phyloP scores from a whole-genome alignment of 2,113 vertebrate species.

The Tachysurus vachellii region DNA sequence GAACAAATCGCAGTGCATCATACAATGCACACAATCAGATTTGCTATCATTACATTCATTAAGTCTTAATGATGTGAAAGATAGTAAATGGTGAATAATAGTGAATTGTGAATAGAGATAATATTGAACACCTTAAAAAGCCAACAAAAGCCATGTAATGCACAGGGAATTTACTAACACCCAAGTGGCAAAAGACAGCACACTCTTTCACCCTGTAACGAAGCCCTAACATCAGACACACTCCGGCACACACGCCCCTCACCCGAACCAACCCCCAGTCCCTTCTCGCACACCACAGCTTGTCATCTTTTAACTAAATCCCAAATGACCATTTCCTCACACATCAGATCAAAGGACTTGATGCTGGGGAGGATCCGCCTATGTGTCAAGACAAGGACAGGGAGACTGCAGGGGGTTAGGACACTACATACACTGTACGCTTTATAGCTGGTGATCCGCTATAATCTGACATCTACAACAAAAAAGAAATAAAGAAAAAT shows the following conservation, averaged over 20 bases:
- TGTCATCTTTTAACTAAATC: slow-evolving; percentile 12
- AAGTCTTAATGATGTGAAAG: neutral
- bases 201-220: neutral
- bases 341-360: slow-evolving; percentile 31
- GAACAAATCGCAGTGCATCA: neutral
- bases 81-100: neutral
- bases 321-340: slow-evolving; percentile 28
- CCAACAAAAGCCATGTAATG: neutral
- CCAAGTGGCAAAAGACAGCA: neutral
- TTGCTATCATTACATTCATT: neutral
- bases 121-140: neutral
- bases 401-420: slow-evolving; percentile 26
- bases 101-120: too few species aligned
- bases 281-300: neutral
- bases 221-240: slow-evolving; percentile 6
- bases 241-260: neutral
- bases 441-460: neutral
- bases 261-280: neutral
- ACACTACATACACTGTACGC: neutral
- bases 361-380: neutral
- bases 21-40: neutral
- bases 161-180: neutral
- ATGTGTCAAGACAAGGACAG: neutral
- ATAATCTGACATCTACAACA: neutral
- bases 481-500: neutral